Evolutionary conservation across 2,797 vertebrate species (phyloP).

Genomic region (Sebastes diaconus): DNA sequence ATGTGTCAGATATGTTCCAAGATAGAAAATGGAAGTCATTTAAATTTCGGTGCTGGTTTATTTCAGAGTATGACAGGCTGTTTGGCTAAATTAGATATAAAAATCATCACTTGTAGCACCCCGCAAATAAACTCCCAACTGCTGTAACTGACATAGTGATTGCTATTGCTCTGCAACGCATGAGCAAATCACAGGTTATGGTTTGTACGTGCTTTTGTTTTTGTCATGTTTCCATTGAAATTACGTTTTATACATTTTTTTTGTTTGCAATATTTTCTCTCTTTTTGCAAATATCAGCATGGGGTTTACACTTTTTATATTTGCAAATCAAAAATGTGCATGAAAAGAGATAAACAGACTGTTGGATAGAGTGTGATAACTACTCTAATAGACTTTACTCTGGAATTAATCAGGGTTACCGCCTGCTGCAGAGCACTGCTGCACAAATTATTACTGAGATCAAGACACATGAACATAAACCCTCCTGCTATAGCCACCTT

Average conservation of each 20-base stretch:
- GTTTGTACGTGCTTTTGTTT: neutral
- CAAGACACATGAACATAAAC: conserved; percentile 46
- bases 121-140: neutral
- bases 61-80: conserved; percentile 31
- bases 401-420: conserved; percentile 13
- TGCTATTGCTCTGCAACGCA: neutral
- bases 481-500: conserved; percentile 5
- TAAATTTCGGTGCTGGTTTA: conserved; percentile 38
- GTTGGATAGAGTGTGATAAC: neutral
- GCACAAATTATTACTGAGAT: conserved; percentile 49
- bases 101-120: neutral
- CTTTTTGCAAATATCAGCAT: neutral
- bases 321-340: neutral
- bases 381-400: neutral
- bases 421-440: conserved; percentile 4
- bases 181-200: neutral
- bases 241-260: neutral
- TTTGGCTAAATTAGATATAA: conserved; percentile 13
- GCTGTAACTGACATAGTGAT: neutral
- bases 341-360: neutral
- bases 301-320: neutral
- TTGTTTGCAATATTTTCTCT: neutral
- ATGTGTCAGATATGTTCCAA: conserved; percentile 68
- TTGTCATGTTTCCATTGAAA: neutral
- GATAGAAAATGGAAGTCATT: conserved; percentile 62